Evolutionary conservation across 2,888 invertebrate species (phyloP).

Genomic region (Agrenia bidenticulata): DNA sequence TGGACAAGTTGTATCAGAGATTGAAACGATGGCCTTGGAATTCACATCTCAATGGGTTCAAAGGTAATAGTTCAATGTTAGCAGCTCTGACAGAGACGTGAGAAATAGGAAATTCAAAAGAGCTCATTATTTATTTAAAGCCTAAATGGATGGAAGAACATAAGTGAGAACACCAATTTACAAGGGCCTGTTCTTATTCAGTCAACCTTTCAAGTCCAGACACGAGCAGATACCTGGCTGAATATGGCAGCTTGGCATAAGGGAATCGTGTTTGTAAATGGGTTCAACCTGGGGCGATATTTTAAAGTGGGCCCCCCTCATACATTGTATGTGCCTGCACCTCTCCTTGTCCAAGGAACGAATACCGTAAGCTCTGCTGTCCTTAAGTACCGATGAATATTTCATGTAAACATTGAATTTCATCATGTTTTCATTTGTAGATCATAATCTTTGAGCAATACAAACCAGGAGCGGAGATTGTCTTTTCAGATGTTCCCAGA

Average conservation of each 20-base stretch:
- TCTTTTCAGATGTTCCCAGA: slow-evolving; percentile 46
- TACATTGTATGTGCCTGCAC: slow-evolving; percentile 78
- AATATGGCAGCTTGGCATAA: slow-evolving; percentile 81
- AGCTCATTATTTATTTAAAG: slow-evolving; percentile 1
- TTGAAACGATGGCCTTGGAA: slow-evolving; percentile 60
- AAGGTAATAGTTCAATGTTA: no score
- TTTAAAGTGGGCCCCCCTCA: slow-evolving; percentile 80
- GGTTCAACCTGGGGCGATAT: slow-evolving; percentile 81
- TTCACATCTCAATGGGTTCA: slow-evolving; percentile 59
- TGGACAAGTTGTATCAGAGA: slow-evolving; percentile 57
- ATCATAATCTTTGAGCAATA: slow-evolving; percentile 53
- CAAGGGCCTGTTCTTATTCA: slow-evolving; percentile 56
- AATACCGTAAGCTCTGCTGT: slow-evolving; percentile 62
- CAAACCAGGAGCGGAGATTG: slow-evolving; percentile 32
- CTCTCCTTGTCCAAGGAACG: slow-evolving; percentile 64
- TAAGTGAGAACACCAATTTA: slow-evolving; percentile 13
- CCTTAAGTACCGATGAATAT: no score
- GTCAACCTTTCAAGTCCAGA: slow-evolving; percentile 57
- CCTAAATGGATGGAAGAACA: slow-evolving; percentile 33
- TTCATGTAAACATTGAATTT: no score
- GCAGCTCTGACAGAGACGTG: no score
- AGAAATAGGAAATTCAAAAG: no score
- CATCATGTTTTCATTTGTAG: slow-evolving; percentile 36
- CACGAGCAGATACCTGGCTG: slow-evolving; percentile 73
- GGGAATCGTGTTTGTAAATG: slow-evolving; percentile 74